Percentiles rank a stretch among this genome's conserved stretches.
phyloP scores from a whole-genome alignment of 2,797 vertebrate species.

The Pangasius sanitwongsei region DNA sequence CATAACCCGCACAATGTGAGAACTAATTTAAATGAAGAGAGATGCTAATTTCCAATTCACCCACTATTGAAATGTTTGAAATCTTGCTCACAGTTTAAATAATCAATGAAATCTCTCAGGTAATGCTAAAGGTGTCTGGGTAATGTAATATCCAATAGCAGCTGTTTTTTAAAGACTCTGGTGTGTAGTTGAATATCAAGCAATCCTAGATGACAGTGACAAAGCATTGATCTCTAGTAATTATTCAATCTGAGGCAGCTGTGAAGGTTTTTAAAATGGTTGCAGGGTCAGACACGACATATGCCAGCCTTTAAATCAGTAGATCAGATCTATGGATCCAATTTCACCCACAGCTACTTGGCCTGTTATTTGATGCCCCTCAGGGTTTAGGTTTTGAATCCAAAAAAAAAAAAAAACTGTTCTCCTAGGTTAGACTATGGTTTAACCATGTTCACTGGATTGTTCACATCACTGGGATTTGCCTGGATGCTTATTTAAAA shows the following conservation, averaged over 20 bases:
- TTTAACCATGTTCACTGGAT: constrained; percentile 15
- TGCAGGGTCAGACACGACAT: constrained; percentile 59
- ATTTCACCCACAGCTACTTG: constrained; percentile 69
- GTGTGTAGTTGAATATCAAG: not conserved
- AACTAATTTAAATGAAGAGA: not conserved
- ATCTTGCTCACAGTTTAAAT: not conserved
- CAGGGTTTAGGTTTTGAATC: constrained; percentile 53
- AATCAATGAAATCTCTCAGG: not conserved
- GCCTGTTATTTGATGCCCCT: constrained; percentile 38
- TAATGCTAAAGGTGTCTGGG: not conserved
- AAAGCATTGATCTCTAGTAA: constrained; percentile 29
- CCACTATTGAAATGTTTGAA: not conserved
- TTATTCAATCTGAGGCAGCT: constrained; percentile 50
- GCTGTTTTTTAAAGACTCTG: constrained; percentile 28
- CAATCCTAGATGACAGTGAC: constrained; percentile 8
- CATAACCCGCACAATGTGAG: not conserved
- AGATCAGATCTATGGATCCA: constrained; percentile 66
- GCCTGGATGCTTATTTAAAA: not conserved
- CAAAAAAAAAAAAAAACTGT: constrained; percentile 48
- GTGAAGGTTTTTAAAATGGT: constrained; percentile 57
- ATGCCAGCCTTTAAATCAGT: constrained; percentile 61
- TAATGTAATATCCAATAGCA: not conserved
- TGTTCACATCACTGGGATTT: not conserved
- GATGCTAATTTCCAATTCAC: not conserved
- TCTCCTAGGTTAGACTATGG: constrained; percentile 37